Evolutionary conservation across 2,797 vertebrate genomes (phyloP).

Genomic region (Microctenopoma stevenorrisi): DNA sequence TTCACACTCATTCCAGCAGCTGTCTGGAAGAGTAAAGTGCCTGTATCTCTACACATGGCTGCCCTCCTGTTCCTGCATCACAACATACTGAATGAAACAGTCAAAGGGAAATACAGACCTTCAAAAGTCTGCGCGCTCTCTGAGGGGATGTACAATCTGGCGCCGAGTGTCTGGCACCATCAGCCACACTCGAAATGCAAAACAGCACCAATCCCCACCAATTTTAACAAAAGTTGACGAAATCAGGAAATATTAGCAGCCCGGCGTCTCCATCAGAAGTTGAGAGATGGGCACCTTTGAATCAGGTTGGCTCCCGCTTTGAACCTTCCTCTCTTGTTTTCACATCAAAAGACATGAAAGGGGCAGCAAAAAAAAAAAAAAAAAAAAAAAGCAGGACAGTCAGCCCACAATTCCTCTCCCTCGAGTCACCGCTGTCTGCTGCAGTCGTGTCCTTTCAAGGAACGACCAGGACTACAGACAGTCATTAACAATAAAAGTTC

Average conservation of each 20-base stretch:
- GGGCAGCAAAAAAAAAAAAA: constrained; percentile 34
- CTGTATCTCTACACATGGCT: constrained; percentile 81
- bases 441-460: constrained; percentile 71
- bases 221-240: constrained; percentile 65
- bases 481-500: constrained; percentile 78
- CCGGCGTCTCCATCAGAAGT: constrained; percentile 61
- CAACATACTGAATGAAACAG: constrained; percentile 80
- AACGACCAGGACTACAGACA: constrained; percentile 62
- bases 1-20: constrained; percentile 83
- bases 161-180: constrained; percentile 69
- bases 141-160: constrained; percentile 71
- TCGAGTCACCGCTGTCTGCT: constrained; percentile 64
- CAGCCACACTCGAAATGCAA: constrained; percentile 68
- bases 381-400: constrained; percentile 58
- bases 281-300: constrained; percentile 70
- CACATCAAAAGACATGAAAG: constrained; percentile 81
- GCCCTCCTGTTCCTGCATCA: constrained; percentile 79
- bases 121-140: constrained; percentile 71
- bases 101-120: constrained; percentile 71
- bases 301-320: constrained; percentile 63
- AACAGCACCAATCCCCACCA: constrained; percentile 48
- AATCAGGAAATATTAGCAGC: constrained; percentile 68
- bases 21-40: constrained; percentile 82
- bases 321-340: constrained; percentile 78
- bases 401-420: constrained; percentile 65